Conservation (phyloP, 2,113 vertebrate genomes). For the Hippocampus abdominalis region DNA sequence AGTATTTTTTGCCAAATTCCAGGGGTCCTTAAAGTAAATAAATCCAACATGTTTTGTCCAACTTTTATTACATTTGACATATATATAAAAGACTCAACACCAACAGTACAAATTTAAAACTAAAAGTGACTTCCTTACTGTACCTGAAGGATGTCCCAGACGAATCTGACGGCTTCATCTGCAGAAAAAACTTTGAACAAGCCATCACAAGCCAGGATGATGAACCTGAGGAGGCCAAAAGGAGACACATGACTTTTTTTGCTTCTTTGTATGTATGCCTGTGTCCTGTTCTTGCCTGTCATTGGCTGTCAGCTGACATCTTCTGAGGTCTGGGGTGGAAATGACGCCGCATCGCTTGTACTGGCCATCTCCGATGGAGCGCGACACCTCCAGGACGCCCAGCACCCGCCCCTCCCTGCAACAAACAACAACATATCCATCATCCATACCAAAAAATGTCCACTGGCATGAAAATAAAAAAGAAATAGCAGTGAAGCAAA, state of each 20-base stretch:
- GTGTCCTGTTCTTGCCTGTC: conserved; percentile 77
- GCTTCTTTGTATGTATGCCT: not conserved
- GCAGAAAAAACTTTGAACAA: conserved; percentile 95
- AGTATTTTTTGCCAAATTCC: too few relatives aligned
- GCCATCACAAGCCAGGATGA: conserved; percentile 92
- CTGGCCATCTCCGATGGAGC: conserved; percentile 95
- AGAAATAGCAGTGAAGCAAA: not conserved
- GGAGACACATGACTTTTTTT: not conserved
- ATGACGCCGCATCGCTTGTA: conserved; percentile 95
- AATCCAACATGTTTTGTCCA: too few relatives aligned
- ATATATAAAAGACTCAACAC: too few relatives aligned
- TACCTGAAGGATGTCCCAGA: conserved; percentile 84
- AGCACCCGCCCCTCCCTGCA: conserved; percentile 87
- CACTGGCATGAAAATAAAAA: not conserved
- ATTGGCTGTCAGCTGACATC: conserved; percentile 81
- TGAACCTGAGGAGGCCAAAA: conserved; percentile 75
- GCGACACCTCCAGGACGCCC: conserved; percentile 92
- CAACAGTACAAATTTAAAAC: not conserved
- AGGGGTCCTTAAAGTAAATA: too few relatives aligned
- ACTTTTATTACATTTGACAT: too few relatives aligned
- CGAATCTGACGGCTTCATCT: conserved; percentile 89
- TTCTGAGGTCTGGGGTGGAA: conserved; percentile 86
- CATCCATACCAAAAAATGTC: not conserved
- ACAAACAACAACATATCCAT: not conserved
- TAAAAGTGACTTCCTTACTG: not conserved